Conservation (phyloP, 2,113 vertebrate species). For the Cyprinodon tularosa region DNA sequence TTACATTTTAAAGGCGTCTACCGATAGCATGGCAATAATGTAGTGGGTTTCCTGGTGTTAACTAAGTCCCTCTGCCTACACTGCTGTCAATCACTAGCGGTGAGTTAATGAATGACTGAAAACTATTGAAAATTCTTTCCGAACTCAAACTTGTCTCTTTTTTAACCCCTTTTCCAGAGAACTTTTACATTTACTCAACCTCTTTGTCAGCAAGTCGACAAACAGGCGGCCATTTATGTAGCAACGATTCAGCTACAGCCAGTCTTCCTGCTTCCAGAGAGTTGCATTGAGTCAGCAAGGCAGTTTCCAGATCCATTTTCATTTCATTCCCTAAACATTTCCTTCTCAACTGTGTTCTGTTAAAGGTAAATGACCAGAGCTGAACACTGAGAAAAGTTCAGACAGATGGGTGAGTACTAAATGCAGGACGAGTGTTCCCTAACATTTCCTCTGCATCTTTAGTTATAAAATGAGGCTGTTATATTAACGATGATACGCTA, state of each 20-base stretch:
- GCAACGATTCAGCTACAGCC: slow-evolving; percentile 26
- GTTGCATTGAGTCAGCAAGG: slow-evolving; percentile 9
- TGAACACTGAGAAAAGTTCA: background rate
- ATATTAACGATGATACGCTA: background rate
- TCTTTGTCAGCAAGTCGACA: slow-evolving; percentile 18
- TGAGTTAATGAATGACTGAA: background rate
- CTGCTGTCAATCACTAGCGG: background rate
- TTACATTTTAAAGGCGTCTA: too few relatives aligned
- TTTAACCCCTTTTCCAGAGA: background rate
- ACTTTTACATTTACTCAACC: background rate
- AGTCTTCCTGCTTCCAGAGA: background rate
- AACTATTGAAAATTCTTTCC: background rate
- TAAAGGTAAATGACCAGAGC: background rate
- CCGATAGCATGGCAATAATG: too few relatives aligned
- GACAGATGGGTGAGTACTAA: background rate
- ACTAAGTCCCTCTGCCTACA: background rate
- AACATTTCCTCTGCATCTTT: background rate
- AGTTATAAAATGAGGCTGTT: background rate
- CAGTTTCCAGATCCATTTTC: slow-evolving; percentile 16
- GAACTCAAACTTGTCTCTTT: background rate
- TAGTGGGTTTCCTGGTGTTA: background rate
- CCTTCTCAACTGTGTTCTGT: slow-evolving; percentile 12
- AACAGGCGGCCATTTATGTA: slow-evolving; percentile 26
- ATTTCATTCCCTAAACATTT: slow-evolving; percentile 24
- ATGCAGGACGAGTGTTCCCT: background rate